These are phyloP conservation scores for Sipunculus nudus DNA, from an alignment of 2,888 invertebrate genomes.

Conservation along the genomic window DNA sequence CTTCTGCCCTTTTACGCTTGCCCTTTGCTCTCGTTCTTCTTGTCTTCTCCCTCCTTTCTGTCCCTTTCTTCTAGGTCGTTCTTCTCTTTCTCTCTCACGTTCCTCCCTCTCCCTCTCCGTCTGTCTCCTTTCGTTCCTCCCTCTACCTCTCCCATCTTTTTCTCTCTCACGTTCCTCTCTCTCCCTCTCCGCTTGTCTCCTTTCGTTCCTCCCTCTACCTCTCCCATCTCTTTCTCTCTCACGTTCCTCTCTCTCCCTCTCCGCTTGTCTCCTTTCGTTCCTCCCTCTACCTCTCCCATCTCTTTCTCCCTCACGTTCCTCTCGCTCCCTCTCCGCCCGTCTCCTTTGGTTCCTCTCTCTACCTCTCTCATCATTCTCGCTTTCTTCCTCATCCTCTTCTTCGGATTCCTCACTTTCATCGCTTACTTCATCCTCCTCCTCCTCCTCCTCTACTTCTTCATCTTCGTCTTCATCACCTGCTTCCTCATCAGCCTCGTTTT, in stretches of 20 bases:
- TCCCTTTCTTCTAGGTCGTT: too few species aligned
- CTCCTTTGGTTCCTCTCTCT: neutral
- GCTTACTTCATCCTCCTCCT: neutral
- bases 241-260: neutral
- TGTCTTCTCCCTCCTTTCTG: too few species aligned
- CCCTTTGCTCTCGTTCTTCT: too few species aligned
- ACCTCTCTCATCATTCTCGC: neutral
- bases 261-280: neutral
- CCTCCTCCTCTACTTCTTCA: neutral
- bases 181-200: conserved; percentile 1
- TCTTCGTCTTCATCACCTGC: neutral
- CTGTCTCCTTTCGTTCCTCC: neutral
- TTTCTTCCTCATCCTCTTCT: neutral
- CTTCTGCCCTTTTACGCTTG: too few species aligned
- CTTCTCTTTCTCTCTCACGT: too few species aligned
- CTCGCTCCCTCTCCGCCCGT: neutral
- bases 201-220: neutral
- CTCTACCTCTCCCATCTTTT: neutral
- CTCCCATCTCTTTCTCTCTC: neutral
- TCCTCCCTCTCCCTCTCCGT: neutral
- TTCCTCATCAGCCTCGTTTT: neutral
- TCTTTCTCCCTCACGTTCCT: neutral
- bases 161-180: neutral
- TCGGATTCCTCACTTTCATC: neutral
- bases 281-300: neutral